Evolutionary conservation across 2,888 invertebrate species (phyloP).

Genomic region (Xestia c-nigrum): DNA sequence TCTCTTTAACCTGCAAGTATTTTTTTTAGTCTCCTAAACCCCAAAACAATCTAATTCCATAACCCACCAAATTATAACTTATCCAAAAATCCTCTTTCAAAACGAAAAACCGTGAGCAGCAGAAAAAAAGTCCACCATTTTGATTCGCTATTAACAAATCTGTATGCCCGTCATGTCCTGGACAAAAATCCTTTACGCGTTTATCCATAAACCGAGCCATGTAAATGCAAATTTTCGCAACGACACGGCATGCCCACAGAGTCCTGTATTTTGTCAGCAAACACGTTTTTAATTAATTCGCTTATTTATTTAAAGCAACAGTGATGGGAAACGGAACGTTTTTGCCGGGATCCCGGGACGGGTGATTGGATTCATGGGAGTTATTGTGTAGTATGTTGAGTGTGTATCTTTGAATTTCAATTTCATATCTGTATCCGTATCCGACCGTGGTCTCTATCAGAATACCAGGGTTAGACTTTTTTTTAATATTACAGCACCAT

Average conservation of each 20-base stretch:
- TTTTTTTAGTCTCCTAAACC: too few species aligned
- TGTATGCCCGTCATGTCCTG: constrained; percentile 54
- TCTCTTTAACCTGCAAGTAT: too few species aligned
- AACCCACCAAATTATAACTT: not conserved
- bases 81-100: constrained; percentile 19
- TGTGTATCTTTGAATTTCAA: not conserved
- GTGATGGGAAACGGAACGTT: constrained; percentile 47
- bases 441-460: too few species aligned
- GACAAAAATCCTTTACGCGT: constrained; percentile 67
- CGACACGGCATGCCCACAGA: constrained; percentile 60
- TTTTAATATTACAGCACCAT: too few species aligned
- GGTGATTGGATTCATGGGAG: not conserved
- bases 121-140: constrained; percentile 47
- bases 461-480: too few species aligned
- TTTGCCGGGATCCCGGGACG: constrained; percentile 34
- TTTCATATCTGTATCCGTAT: too few species aligned
- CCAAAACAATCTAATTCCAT: constrained; percentile 18
- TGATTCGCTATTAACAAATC: constrained; percentile 64
- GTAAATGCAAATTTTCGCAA: constrained; percentile 69
- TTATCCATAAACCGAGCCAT: constrained; percentile 66
- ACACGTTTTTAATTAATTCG: constrained; percentile 87
- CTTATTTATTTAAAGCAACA: constrained; percentile 77
- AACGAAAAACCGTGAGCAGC: constrained; percentile 31
- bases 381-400: not conserved
- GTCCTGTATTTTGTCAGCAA: constrained; percentile 80